phyloP scores from a whole-genome alignment of 2,797 vertebrate genomes.

The Cirrhinus mrigala region DNA sequence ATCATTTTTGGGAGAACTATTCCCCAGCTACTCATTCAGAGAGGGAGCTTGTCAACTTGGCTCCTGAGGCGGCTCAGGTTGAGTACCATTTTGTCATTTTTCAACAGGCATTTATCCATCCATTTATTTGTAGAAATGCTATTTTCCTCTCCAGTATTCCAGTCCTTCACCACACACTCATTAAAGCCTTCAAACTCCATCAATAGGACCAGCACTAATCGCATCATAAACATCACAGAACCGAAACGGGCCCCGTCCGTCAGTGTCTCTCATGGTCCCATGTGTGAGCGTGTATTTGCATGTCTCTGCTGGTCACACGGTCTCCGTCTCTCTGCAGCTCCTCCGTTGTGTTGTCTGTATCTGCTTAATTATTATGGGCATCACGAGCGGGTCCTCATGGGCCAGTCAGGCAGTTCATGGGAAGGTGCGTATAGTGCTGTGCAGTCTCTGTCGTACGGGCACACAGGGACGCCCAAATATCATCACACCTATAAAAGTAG shows the following conservation, averaged over 20 bases:
- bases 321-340: conserved; percentile 65
- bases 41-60: not conserved
- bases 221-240: not conserved
- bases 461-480: not conserved
- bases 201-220: conserved; percentile 6
- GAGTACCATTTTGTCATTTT: not conserved
- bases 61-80: not conserved
- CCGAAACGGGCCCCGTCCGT: not conserved
- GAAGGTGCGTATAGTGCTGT: conserved; percentile 63
- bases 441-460: conserved; percentile 23
- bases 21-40: not conserved
- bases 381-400: conserved; percentile 61
- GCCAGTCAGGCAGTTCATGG: conserved; percentile 63
- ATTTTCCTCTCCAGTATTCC: not conserved
- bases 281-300: conserved; percentile 39
- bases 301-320: conserved; percentile 56
- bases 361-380: conserved; percentile 68
- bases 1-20: not conserved
- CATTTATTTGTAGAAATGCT: not conserved
- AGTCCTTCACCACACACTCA: conserved; percentile 3
- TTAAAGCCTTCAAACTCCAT: not conserved
- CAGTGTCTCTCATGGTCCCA: conserved; percentile 12
- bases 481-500: conserved; percentile 6
- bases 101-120: not conserved
- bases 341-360: conserved; percentile 66